Conservation (phyloP, 92 coral and sea anemone genomes). For the Virgularia gustaviana region DNA sequence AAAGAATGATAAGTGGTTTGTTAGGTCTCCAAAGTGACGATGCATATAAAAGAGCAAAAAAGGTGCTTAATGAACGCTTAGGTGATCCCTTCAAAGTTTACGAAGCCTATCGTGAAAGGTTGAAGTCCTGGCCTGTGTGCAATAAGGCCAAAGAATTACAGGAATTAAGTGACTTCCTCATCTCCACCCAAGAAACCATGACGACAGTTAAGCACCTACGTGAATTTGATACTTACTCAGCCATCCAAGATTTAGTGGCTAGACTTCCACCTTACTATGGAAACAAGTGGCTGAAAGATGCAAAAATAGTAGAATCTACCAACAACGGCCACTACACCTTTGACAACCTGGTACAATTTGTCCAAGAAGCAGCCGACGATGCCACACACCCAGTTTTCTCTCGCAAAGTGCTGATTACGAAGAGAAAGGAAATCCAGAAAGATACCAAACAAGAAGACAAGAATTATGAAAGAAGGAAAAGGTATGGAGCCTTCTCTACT, state of each 20-base stretch:
- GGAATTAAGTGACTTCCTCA: constrained; percentile 58
- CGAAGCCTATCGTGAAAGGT: constrained; percentile 33
- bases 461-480: background rate
- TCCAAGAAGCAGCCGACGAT: constrained; percentile 53
- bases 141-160: constrained; percentile 25
- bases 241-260: constrained; percentile 53
- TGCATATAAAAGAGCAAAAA: constrained; percentile 62
- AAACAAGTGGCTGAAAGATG: constrained; percentile 60
- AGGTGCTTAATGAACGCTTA: constrained; percentile 55
- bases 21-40: constrained; percentile 61
- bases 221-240: constrained; percentile 58
- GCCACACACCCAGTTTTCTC: constrained; percentile 68
- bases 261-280: constrained; percentile 49
- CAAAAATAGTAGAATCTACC: constrained; percentile 57
- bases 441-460: constrained; percentile 26
- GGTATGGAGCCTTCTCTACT: background rate
- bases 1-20: constrained; percentile 24
- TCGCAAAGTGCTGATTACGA: constrained; percentile 46
- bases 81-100: constrained; percentile 63
- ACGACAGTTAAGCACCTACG: constrained; percentile 62
- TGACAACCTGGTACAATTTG: constrained; percentile 53
- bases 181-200: constrained; percentile 69
- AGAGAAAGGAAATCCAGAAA: constrained; percentile 43
- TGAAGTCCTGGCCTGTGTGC: constrained; percentile 58
- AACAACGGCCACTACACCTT: constrained; percentile 59